phyloP scores from a whole-genome alignment of 64 coral and sea anemone genomes.

The Cladopsammia gracilis region DNA sequence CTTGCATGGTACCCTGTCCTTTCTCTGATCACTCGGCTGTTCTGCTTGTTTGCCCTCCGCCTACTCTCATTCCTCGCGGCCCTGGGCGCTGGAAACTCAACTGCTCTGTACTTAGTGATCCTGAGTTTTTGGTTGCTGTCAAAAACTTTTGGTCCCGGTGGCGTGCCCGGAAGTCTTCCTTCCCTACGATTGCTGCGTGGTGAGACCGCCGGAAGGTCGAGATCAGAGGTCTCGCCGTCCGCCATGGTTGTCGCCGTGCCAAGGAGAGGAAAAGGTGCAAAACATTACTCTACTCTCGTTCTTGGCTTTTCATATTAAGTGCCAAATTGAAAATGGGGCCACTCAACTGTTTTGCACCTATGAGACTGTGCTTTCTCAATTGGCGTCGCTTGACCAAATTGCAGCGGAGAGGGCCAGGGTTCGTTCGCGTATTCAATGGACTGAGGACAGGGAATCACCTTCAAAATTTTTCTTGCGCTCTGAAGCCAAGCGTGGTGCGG shows the following conservation, averaged over 20 bases:
- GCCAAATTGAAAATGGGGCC: not conserved
- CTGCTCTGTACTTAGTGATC: too few relatives aligned
- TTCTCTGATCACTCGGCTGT: too few relatives aligned
- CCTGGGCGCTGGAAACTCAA: too few relatives aligned
- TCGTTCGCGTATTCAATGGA: not conserved
- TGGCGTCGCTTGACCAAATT: not conserved
- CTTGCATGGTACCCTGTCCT: too few relatives aligned
- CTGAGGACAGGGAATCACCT: slow-evolving; percentile 33
- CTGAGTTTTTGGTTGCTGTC: too few relatives aligned
- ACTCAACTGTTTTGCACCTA: not conserved
- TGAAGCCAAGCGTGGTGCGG: not conserved
- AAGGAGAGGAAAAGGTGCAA: not conserved
- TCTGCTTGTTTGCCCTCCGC: too few relatives aligned
- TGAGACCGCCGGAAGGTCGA: slow-evolving; percentile 42
- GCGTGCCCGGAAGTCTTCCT: not conserved
- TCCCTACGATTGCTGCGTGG: slow-evolving; percentile 31
- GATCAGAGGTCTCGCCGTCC: not conserved
- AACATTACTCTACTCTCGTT: not conserved
- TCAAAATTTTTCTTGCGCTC: not conserved
- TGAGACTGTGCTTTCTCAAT: not conserved
- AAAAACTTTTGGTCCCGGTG: slow-evolving; percentile 8
- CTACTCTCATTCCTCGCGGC: too few relatives aligned
- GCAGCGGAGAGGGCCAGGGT: not conserved
- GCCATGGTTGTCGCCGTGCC: not conserved
- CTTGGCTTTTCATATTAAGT: not conserved